Evolutionary conservation across 2,888 invertebrate species (phyloP).

Genomic region (Tryphoninae sp.): DNA sequence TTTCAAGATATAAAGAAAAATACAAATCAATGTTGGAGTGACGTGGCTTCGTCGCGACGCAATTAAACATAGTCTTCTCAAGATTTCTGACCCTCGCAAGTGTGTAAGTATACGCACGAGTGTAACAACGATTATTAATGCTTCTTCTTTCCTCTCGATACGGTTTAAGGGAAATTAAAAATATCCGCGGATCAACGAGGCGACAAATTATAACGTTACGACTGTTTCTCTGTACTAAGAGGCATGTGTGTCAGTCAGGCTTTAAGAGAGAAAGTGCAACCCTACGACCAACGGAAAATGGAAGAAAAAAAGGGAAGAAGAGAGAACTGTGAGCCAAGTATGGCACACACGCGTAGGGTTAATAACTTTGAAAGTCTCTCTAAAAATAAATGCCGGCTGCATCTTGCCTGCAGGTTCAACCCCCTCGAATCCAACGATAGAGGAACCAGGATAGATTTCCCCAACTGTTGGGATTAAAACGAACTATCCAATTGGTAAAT

Average conservation of each 20-base stretch:
- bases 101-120: background rate
- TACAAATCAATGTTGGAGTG: background rate
- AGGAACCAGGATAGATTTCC: conserved; percentile 1
- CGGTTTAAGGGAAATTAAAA: background rate
- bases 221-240: background rate
- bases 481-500: background rate
- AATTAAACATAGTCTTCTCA: too few species aligned
- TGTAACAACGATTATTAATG: too few species aligned
- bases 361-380: conserved; percentile 73
- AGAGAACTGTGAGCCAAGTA: conserved; percentile 10
- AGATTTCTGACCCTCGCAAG: background rate
- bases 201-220: background rate
- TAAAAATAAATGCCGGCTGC: conserved; percentile 72
- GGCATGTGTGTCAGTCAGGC: background rate
- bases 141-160: background rate
- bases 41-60: background rate
- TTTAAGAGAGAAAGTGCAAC: conserved; percentile 40
- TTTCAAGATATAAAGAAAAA: conserved; percentile 25
- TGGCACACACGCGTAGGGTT: conserved; percentile 67
- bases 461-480: conserved; percentile 66
- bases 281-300: conserved; percentile 23
- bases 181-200: background rate
- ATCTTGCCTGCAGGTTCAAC: conserved; percentile 38
- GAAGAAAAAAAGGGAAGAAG: conserved; percentile 41
- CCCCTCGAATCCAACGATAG: conserved; percentile 41